Evolutionary conservation across 2,888 invertebrate species (phyloP).

Genomic region (Apotomis betuletana): DNA sequence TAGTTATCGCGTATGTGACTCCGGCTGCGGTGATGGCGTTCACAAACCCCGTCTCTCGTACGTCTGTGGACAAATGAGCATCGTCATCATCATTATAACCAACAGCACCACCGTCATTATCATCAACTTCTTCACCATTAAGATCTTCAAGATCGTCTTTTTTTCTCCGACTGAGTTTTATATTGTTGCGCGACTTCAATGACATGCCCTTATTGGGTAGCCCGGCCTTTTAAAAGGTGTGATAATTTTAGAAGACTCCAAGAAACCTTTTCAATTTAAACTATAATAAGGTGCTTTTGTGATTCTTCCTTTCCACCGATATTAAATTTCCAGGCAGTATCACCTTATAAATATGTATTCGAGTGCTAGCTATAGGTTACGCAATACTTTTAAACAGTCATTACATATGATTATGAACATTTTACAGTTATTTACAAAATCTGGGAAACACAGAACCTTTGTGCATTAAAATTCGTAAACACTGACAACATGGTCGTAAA

Average conservation of each 20-base stretch:
- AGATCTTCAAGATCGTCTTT: neutral
- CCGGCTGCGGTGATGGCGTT: conserved; percentile 96
- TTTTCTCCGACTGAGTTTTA: no score
- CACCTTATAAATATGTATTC: no score
- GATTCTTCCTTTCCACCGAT: no score
- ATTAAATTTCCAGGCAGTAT: no score
- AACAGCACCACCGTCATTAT: no score
- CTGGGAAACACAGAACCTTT: conserved; percentile 6
- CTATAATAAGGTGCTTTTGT: no score
- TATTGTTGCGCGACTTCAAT: no score
- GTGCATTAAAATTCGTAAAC: conserved; percentile 19
- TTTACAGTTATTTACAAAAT: conserved; percentile 14
- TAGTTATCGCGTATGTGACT: conserved; percentile 93
- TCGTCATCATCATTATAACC: neutral
- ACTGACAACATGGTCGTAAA: conserved; percentile 20
- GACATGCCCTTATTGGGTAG: no score
- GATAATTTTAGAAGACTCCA: no score
- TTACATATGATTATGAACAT: neutral
- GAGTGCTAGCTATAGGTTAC: no score
- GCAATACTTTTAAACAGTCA: neutral
- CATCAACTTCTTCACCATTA: neutral
- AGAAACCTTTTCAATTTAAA: no score
- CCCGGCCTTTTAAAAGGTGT: no score
- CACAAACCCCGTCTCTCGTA: conserved; percentile 95
- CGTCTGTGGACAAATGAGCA: conserved; percentile 85